A percentile compares a stretch with the other conserved stretches of the same genome.
These are phyloP conservation scores for Axinella damicornis DNA, from an alignment of 37 sponge, comb jelly and placozoan genomes.

Conservation along the genomic window DNA sequence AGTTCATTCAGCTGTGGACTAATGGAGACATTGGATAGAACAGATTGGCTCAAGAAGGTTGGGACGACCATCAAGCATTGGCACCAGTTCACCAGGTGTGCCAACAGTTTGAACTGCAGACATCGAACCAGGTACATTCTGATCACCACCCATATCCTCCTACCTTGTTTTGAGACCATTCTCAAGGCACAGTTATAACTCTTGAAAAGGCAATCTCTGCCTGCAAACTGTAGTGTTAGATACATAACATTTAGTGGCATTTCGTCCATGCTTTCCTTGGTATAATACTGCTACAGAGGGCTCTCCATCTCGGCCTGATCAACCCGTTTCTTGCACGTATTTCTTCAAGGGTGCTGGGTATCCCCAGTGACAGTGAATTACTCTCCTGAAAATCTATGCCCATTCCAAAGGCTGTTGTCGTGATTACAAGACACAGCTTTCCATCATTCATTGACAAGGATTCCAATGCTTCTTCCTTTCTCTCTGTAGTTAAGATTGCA, in stretches of 20 bases:
- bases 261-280: neutral
- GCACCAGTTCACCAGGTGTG: too few relatives aligned
- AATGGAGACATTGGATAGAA: too few relatives aligned
- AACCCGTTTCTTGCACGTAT: neutral
- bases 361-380: neutral
- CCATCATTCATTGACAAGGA: neutral
- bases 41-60: too few relatives aligned
- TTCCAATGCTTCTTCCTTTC: conserved; percentile 18
- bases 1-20: too few relatives aligned
- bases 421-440: neutral
- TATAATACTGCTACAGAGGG: neutral
- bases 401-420: neutral
- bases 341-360: conserved; percentile 1
- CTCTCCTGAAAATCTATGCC: neutral
- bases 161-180: too few relatives aligned
- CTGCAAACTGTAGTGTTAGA: neutral
- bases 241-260: neutral
- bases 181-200: neutral
- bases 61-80: too few relatives aligned
- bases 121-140: too few relatives aligned
- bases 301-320: neutral
- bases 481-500: conserved; percentile 9
- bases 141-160: too few relatives aligned
- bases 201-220: neutral
- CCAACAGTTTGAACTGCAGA: too few relatives aligned